Evolutionary conservation across 2,113 vertebrate genomes (phyloP).

Genomic region (Hemiprocne comata): DNA sequence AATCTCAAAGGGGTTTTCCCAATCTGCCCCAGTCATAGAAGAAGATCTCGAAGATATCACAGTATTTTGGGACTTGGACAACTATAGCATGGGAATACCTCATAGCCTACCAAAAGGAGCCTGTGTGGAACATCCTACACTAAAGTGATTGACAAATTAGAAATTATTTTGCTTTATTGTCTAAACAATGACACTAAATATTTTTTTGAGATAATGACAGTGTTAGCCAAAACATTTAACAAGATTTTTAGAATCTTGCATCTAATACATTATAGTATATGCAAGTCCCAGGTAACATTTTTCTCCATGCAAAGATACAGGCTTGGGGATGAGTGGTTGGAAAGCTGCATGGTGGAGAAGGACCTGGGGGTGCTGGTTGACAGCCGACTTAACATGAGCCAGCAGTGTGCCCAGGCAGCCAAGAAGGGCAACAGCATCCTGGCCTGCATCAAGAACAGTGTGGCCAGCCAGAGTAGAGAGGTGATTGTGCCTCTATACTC

Average conservation of each 20-base stretch:
- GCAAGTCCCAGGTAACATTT: background rate
- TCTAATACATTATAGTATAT: background rate
- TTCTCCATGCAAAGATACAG: no score
- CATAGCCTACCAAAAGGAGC: background rate
- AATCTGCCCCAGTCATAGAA: background rate
- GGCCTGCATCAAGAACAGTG: no score
- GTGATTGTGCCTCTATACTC: no score
- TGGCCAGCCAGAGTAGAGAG: no score
- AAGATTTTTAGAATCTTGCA: background rate
- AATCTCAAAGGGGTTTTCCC: background rate
- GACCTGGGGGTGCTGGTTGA: no score
- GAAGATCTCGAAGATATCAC: background rate
- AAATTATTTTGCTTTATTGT: background rate
- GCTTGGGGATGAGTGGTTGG: no score
- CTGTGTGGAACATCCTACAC: background rate
- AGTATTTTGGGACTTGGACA: background rate
- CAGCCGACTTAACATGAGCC: no score
- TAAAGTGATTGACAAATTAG: background rate
- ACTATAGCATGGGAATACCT: background rate
- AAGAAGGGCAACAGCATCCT: no score
- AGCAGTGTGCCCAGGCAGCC: no score
- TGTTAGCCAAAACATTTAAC: background rate
- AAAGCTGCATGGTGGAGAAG: no score
- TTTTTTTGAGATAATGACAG: background rate
- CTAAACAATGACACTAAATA: background rate